Evolutionary conservation across 2,888 invertebrate species (phyloP).

Genomic region (Drosophila quinaria): DNA sequence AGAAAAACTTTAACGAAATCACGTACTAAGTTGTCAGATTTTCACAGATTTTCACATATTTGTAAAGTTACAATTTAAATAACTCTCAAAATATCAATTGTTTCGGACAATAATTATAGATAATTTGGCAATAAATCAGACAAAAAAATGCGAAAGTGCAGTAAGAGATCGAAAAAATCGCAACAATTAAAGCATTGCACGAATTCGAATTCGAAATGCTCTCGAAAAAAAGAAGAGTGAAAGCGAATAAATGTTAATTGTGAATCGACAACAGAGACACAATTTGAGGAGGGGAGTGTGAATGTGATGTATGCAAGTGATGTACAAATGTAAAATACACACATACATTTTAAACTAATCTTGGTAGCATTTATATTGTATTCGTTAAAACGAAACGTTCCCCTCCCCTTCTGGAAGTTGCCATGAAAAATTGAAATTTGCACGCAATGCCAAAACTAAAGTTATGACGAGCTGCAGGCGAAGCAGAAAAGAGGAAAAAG

Average conservation of each 20-base stretch:
- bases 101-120: conserved; percentile 3
- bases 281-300: not conserved
- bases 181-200: conserved; percentile 54
- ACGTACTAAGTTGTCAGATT: not conserved
- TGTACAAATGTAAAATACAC: not conserved
- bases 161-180: conserved; percentile 16
- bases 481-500: not conserved
- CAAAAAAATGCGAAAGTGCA: conserved; percentile 39
- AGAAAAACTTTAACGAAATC: not conserved
- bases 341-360: conserved; percentile 10
- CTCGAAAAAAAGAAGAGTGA: conserved; percentile 30
- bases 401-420: conserved; percentile 35
- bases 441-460: conserved; percentile 71
- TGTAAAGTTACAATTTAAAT: not conserved
- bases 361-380: conserved; percentile 45
- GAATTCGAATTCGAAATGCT: conserved; percentile 21
- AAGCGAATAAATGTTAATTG: conserved; percentile 68
- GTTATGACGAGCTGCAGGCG: conserved; percentile 48
- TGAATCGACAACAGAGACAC: conserved; percentile 4
- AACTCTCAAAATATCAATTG: conserved; percentile 8
- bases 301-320: too few relatives aligned
- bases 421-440: conserved; percentile 76
- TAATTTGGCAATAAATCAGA: conserved; percentile 45
- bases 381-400: conserved; percentile 26
- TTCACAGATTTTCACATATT: too few relatives aligned